Base-by-base conservation (phyloP, 2,797 vertebrate genomes). In the Craterocephalus amniculus region DNA sequence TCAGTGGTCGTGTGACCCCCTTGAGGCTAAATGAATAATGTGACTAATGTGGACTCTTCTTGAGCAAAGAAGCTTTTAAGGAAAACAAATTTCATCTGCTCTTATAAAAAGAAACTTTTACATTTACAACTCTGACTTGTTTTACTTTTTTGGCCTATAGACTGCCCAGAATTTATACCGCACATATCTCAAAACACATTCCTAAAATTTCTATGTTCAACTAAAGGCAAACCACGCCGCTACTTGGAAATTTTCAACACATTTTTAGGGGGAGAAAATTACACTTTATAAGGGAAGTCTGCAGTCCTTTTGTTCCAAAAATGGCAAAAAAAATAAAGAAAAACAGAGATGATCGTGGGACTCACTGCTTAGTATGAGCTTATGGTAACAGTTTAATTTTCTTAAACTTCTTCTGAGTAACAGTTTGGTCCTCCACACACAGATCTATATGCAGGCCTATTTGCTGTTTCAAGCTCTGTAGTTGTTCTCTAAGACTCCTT, bases 151-250 rank as follows among this genome's bases (percentile, higher is more conserved):
- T 67, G 63, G 74, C 54, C 70, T 67, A 51, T 32, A 52, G 45
- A 55, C 43, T 3, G 64, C 62, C 67, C 75, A 80, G 43, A 81
- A 75, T 79, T 79, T 63, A 54, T 31, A 63, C 65, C 34, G 20
- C 74, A 64, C 55, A 68, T 72, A 85, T 76, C 76, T 71, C 73
- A 83, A 83, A 70, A 67, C 59, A 58, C 83, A 92, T 88, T 85
- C 81, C 75, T 77, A 6, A 63, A 81, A 58, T 72, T 34, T 81
- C 78, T 79, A 56, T 60, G 72, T 58, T 69, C 58, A 45, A 76
- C 67, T 72, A 74, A 82, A 6, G 38, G 43, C 11, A 75, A 84
- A 78, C 68, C 51, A 43, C 63, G 16, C 22, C 64, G 38, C n/a
- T 48, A 36, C 27, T 55, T 65, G 6, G 18, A 36, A 60, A 58